A percentile compares a stretch with the other conserved stretches of the same genome.
These are phyloP conservation scores for Elysia chlorotica DNA, from an alignment of 1,140 invertebrate species.

Conservation along the genomic window DNA sequence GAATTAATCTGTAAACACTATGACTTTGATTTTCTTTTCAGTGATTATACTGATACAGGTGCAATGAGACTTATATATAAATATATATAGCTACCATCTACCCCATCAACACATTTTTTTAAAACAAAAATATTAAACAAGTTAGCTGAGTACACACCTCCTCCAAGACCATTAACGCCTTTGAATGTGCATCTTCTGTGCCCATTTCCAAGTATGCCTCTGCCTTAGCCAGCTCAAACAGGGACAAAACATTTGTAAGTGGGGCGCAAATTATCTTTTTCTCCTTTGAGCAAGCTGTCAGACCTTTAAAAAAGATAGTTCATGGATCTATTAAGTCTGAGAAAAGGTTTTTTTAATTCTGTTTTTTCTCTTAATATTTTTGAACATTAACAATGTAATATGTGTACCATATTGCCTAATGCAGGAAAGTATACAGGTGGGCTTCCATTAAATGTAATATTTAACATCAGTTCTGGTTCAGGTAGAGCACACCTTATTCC, in stretches of 20 bases:
- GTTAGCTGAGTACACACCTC: slow-evolving; percentile 29
- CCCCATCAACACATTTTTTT: background rate
- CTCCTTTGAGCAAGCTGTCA: background rate
- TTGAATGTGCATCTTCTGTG: slow-evolving; percentile 9
- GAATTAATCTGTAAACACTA: too few species aligned
- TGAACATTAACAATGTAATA: too few species aligned
- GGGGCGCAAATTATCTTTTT: background rate
- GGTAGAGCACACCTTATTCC: too few species aligned
- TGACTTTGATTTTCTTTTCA: too few species aligned
- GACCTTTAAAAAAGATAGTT: slow-evolving; percentile 1
- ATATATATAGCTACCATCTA: too few species aligned
- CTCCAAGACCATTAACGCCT: slow-evolving; percentile 19
- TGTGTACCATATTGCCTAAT: too few species aligned
- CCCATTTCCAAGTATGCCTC: slow-evolving; percentile 9
- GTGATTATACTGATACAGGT: too few species aligned
- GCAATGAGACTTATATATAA: too few species aligned
- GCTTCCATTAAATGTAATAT: too few species aligned
- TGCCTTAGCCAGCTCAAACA: background rate
- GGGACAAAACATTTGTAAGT: background rate
- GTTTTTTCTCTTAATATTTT: background rate
- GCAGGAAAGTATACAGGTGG: too few species aligned
- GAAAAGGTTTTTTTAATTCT: background rate
- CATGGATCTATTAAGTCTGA: too few species aligned
- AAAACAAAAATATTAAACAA: background rate
- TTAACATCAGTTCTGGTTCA: too few species aligned